Base-by-base conservation (phyloP, 2,797 vertebrate genomes). In the Coregonus ussuriensis region DNA sequence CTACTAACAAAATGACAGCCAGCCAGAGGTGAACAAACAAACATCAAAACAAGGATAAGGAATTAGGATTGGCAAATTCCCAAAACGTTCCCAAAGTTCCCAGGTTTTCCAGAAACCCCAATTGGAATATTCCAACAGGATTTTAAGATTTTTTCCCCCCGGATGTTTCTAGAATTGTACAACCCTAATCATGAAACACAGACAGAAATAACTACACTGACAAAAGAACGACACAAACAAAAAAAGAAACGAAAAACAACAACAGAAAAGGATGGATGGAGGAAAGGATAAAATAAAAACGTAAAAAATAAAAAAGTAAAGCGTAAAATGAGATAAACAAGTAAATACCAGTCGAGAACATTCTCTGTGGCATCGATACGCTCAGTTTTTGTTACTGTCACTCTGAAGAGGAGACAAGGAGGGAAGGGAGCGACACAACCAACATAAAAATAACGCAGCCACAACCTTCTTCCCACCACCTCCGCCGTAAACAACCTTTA, bases 281-380 rank as follows among this genome's bases (percentile, higher is more conserved):
- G 59, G n/a, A 72, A 70, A 74, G 59, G 11, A 1, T 15, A 70
- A 77, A 53, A 74, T 41, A 41, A 66, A 54, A 66, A 66, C 25
- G 63, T 16, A 35, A 9, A 66, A 71, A 56, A 41, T 25, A 33
- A 37, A 67, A 71, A 56, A 72, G 35, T n/a, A 37, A 71, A 77
- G 51, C 37, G n/a, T 62, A 69, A 74, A 69, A 75, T 53, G 74
- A 81, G 67, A 62, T 73, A 83, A 85, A 85, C 75, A 4, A 85
- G 80, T 84, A 86, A 86, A 83, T 86, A 86, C 84, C 84, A 67
- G 78, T 83, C 59, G 53, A 80, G 80, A 70, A 82, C 71, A 83
- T 68, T 80, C 78, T 84, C 84, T 80, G 78, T 83, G 73, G 76
- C 78, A 78, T 83, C 72, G 77, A 82, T 78, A 82, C 53, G 79